Conservation (phyloP, 92 coral and sea anemone genomes). For the Epizoanthus fatuus region DNA sequence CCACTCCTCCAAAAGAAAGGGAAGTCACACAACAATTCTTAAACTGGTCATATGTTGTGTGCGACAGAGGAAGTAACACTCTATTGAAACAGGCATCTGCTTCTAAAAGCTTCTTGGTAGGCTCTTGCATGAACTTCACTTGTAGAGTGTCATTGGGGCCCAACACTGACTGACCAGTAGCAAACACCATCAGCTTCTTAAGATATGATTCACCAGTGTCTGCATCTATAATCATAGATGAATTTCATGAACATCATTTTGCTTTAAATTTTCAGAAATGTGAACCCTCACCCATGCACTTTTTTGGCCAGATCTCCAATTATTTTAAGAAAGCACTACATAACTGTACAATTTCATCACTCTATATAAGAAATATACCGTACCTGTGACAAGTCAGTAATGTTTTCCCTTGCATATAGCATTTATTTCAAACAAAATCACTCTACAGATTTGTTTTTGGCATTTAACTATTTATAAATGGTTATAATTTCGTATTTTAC, state of each 20-base stretch:
- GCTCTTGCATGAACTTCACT: conserved; percentile 59
- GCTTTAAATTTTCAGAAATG: neutral
- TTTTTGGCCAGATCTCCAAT: neutral
- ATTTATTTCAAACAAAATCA: neutral
- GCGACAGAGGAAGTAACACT: conserved; percentile 52
- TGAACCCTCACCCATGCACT: neutral
- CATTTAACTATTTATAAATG: too few relatives aligned
- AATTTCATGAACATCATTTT: neutral
- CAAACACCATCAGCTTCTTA: conserved; percentile 55
- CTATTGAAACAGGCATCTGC: conserved; percentile 77
- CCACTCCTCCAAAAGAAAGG: conserved; percentile 59
- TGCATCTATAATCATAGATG: conserved; percentile 41
- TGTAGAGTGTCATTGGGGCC: conserved; percentile 38
- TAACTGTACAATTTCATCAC: neutral
- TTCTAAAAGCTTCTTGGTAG: conserved; percentile 51
- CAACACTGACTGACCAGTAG: conserved; percentile 51
- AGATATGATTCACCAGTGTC: conserved; percentile 43
- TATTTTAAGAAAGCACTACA: neutral
- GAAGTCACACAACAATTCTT: conserved; percentile 63
- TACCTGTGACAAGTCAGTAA: neutral
- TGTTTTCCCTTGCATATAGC: neutral
- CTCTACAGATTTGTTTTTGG: neutral
- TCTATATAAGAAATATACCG: too few relatives aligned
- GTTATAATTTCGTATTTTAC: too few relatives aligned
- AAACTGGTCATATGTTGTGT: conserved; percentile 59